phyloP scores from a whole-genome alignment of 2,797 vertebrate species.

The Anas bahamensis region DNA sequence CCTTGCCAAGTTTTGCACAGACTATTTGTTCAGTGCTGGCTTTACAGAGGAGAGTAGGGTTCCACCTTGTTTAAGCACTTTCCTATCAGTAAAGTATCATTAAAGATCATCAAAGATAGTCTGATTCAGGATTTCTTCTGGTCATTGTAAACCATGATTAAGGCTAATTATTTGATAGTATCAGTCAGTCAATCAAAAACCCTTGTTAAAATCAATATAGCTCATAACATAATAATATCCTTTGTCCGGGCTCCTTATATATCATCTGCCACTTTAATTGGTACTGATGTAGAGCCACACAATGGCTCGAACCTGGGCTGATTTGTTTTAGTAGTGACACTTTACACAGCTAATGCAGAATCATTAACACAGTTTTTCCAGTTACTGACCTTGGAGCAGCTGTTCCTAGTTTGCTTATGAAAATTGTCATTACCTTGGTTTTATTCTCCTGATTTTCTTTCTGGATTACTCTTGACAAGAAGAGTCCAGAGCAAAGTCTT shows the following conservation, averaged over 20 bases:
- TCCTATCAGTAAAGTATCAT: constrained; percentile 6
- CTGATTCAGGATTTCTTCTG: constrained; percentile 47
- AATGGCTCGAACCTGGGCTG: constrained; percentile 44
- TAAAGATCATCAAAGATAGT: constrained; percentile 46
- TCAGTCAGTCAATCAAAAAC: constrained; percentile 71
- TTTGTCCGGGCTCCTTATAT: constrained; percentile 62
- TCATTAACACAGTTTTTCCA: constrained; percentile 61
- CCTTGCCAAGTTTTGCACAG: not conserved
- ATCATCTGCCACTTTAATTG: constrained; percentile 67
- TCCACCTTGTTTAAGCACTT: constrained; percentile 38
- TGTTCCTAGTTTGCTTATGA: constrained; percentile 53
- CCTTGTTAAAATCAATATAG: constrained; percentile 63
- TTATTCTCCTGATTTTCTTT: constrained; percentile 3
- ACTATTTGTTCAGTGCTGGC: not conserved
- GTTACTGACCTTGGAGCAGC: constrained; percentile 55
- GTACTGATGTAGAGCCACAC: constrained; percentile 45
- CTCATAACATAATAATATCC: constrained; percentile 66
- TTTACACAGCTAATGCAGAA: constrained; percentile 41
- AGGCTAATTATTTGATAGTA: constrained; percentile 66
- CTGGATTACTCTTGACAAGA: constrained; percentile 13
- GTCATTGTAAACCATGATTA: constrained; percentile 53
- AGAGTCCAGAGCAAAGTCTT: not conserved
- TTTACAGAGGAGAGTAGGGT: not conserved
- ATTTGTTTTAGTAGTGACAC: constrained; percentile 58
- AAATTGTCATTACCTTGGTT: constrained; percentile 41